phyloP scores from a whole-genome alignment of 2,797 vertebrate genomes.

The Syngnathus acus region DNA sequence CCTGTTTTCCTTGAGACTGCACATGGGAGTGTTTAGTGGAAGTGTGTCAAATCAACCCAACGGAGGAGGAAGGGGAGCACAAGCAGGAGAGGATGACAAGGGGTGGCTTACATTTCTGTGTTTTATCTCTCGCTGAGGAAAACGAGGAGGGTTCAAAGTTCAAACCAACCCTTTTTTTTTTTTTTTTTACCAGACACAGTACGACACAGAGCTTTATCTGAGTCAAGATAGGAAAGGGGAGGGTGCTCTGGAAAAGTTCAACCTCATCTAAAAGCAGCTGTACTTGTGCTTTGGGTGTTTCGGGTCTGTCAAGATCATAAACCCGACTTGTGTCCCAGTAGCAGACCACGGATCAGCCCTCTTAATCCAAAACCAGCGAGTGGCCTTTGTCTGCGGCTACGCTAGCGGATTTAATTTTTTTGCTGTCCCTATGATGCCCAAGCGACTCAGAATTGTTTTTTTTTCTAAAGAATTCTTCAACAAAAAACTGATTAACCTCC shows the following conservation, averaged over 20 bases:
- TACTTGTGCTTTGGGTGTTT: neutral
- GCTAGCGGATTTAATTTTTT: no score
- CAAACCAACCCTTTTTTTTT: constrained; percentile 3
- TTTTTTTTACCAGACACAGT: constrained; percentile 15
- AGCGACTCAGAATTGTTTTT: no score
- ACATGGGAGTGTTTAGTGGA: constrained; percentile 3
- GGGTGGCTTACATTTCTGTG: neutral
- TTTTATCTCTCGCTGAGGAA: constrained; percentile 35
- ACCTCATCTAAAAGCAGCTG: neutral
- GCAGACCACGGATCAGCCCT: no score
- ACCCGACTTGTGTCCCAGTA: no score
- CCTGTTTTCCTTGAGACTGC: neutral
- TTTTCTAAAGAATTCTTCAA: no score
- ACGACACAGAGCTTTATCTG: constrained; percentile 34
- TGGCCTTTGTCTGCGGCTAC: no score
- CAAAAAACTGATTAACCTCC: no score
- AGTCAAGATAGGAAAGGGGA: neutral
- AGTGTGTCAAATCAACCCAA: constrained; percentile 1
- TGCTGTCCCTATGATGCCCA: no score
- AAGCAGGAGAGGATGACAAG: constrained; percentile 1
- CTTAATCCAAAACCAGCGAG: no score
- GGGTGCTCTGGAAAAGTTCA: neutral
- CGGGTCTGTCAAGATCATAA: no score
- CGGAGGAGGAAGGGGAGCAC: constrained; percentile 1
- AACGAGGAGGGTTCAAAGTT: constrained; percentile 36